Conservation (phyloP, 2,797 vertebrate genomes). For the Sardinella longiceps region DNA sequence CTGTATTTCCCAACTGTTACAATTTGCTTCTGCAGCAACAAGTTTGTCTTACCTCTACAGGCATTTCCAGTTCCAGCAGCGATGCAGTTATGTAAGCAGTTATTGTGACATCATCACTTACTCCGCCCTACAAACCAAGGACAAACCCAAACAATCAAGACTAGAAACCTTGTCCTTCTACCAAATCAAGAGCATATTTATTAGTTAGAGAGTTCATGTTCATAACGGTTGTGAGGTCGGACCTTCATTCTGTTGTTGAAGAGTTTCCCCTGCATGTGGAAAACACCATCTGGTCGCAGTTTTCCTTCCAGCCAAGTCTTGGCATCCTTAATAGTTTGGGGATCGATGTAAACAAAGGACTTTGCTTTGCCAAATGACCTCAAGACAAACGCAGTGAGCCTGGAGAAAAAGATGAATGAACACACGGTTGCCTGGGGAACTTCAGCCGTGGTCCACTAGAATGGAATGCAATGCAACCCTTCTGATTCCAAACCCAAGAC, state of each 20-base stretch:
- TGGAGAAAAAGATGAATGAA: slow-evolving; percentile 48
- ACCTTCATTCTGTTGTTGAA: slow-evolving; percentile 83
- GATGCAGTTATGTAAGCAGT: slow-evolving; percentile 70
- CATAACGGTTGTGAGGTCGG: slow-evolving; percentile 47
- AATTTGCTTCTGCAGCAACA: too few species aligned
- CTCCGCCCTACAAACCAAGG: slow-evolving; percentile 66
- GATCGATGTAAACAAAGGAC: slow-evolving; percentile 77
- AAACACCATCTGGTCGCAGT: slow-evolving; percentile 77
- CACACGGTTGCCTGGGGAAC: too few species aligned
- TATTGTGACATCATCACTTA: slow-evolving; percentile 73
- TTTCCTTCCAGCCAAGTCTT: slow-evolving; percentile 68
- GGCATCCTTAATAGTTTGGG: slow-evolving; percentile 65
- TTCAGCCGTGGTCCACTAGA: too few species aligned
- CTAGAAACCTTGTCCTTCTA: too few species aligned
- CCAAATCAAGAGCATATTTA: background rate
- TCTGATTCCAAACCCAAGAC: too few species aligned
- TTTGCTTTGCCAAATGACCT: slow-evolving; percentile 77
- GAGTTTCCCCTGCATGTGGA: slow-evolving; percentile 73
- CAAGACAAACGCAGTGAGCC: slow-evolving; percentile 85
- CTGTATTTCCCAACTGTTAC: too few species aligned
- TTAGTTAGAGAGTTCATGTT: too few species aligned
- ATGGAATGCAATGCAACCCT: too few species aligned
- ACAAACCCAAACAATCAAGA: background rate
- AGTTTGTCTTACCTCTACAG: slow-evolving; percentile 54
- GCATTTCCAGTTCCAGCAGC: slow-evolving; percentile 66